Evolutionary conservation across 1,140 invertebrate species (phyloP).

Genomic region (Elysia chlorotica): DNA sequence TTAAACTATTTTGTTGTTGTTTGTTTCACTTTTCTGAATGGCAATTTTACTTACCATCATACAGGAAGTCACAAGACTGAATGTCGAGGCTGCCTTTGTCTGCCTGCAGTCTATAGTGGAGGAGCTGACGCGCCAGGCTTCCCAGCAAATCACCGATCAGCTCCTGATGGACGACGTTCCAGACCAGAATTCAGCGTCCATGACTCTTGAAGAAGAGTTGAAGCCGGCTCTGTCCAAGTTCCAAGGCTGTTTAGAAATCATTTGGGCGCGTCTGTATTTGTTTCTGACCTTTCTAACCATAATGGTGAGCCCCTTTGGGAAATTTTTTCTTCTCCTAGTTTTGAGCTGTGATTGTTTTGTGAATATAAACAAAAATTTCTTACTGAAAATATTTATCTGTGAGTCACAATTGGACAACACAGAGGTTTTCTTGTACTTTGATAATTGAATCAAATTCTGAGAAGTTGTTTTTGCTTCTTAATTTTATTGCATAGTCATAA

Average conservation of each 20-base stretch:
- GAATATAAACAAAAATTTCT: too few species aligned
- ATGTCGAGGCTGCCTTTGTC: constrained; percentile 88
- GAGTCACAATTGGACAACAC: too few species aligned
- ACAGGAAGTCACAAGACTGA: constrained; percentile 81
- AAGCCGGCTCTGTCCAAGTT: constrained; percentile 50
- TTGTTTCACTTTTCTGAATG: background rate
- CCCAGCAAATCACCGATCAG: constrained; percentile 27
- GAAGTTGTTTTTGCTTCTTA: too few species aligned
- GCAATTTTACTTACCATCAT: constrained; percentile 2
- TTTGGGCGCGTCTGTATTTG: constrained; percentile 68
- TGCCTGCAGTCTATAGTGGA: constrained; percentile 68
- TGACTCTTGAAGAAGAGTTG: constrained; percentile 46
- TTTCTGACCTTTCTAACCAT: constrained; percentile 87
- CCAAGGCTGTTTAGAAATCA: constrained; percentile 49
- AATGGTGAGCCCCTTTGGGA: constrained; percentile 67
- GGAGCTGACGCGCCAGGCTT: constrained; percentile 38
- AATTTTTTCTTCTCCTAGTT: too few species aligned
- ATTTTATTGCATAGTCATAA: too few species aligned
- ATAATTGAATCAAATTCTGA: too few species aligned
- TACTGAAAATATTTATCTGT: too few species aligned
- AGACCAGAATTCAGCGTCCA: background rate
- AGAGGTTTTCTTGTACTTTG: too few species aligned
- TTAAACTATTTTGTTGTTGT: background rate
- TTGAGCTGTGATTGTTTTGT: too few species aligned
- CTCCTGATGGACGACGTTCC: background rate